Conservation (phyloP, 2,113 vertebrate genomes). For the Gasterosteus aculeatus region DNA sequence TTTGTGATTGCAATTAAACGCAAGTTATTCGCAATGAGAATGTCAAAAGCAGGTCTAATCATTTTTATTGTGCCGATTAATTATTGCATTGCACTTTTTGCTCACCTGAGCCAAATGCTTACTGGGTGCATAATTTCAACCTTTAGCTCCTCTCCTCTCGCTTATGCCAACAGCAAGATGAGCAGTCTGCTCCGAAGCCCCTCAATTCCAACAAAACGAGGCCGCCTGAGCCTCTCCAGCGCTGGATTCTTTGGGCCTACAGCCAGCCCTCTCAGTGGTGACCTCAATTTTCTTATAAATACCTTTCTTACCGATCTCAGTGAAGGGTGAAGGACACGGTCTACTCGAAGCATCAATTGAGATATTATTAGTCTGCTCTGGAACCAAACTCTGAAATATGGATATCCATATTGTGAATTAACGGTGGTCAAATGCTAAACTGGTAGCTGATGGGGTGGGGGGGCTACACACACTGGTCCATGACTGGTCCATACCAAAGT, state of each 20-base stretch:
- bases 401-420: constrained; percentile 49
- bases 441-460: constrained; percentile 28
- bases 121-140: constrained; percentile 80
- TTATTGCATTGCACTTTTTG: constrained; percentile 82
- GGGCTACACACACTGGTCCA: background rate
- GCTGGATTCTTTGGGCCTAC: constrained; percentile 71
- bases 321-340: constrained; percentile 72
- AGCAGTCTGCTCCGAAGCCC: constrained; percentile 63
- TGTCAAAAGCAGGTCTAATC: constrained; percentile 87
- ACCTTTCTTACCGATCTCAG: constrained; percentile 62
- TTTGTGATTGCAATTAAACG: constrained; percentile 87
- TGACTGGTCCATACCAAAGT: constrained; percentile 4
- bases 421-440: constrained; percentile 37
- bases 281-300: constrained; percentile 78
- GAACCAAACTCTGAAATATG: constrained; percentile 65
- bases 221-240: constrained; percentile 63
- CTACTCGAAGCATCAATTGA: constrained; percentile 68
- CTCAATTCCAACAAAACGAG: constrained; percentile 66
- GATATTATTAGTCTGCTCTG: constrained; percentile 64
- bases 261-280: constrained; percentile 71
- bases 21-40: constrained; percentile 84
- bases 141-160: constrained; percentile 72
- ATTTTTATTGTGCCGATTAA: constrained; percentile 85
- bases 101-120: constrained; percentile 76
- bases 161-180: constrained; percentile 77